These are phyloP conservation scores for Calidris pugnax DNA, from an alignment of 2,113 vertebrate species.

Conservation along the genomic window DNA sequence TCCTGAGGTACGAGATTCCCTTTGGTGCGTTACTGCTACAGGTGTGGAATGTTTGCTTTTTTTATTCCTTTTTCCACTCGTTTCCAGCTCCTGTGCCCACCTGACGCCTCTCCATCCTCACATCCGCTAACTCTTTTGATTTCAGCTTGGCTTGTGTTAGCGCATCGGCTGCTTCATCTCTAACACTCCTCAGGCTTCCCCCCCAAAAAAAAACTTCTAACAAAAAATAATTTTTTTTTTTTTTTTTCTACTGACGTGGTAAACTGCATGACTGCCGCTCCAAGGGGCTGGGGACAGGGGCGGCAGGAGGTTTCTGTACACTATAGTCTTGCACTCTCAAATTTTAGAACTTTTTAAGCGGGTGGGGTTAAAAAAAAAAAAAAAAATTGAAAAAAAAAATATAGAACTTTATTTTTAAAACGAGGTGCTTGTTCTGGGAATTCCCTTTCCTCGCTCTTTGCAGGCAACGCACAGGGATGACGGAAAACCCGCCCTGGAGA, in stretches of 20 bases:
- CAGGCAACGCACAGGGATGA: conserved; percentile 39
- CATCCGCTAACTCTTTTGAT: background rate
- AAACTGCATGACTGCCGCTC: conserved; percentile 42
- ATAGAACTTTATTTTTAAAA: conserved; percentile 67
- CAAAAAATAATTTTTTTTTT: background rate
- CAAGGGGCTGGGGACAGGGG: background rate
- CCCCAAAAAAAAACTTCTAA: no score
- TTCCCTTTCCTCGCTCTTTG: conserved; percentile 13
- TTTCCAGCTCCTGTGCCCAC: background rate
- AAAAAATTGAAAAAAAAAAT: background rate
- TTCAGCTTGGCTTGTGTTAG: conserved; percentile 4
- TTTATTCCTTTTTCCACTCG: background rate
- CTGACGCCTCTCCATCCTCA: background rate
- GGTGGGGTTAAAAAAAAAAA: background rate
- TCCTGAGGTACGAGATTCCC: background rate
- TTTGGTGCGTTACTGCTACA: background rate
- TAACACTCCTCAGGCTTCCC: conserved; percentile 1
- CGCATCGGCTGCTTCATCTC: background rate
- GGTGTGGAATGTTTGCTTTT: background rate
- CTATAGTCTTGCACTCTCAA: conserved; percentile 5
- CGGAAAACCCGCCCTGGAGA: conserved; percentile 25
- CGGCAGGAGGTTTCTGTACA: conserved; percentile 40
- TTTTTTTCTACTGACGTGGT: background rate
- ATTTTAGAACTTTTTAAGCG: conserved; percentile 56
- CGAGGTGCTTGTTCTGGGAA: background rate